Conservation (phyloP, 2,797 vertebrate genomes). For the Picus viridis region DNA sequence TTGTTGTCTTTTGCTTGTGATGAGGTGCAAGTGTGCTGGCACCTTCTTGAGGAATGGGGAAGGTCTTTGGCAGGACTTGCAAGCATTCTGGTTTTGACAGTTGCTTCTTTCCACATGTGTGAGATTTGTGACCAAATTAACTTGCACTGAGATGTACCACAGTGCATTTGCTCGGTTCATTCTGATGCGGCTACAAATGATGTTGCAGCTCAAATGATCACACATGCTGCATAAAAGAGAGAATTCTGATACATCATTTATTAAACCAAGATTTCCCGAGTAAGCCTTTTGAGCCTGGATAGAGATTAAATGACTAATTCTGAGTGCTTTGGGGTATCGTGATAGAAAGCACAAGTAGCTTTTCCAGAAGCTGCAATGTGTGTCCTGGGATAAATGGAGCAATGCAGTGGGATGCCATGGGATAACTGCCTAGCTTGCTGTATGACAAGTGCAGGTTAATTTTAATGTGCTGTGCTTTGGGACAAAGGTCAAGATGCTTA, state of each 20-base stretch:
- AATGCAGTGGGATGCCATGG: not conserved
- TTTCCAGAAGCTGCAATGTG: constrained; percentile 5
- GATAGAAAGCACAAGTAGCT: not conserved
- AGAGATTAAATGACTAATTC: constrained; percentile 52
- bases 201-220: not conserved
- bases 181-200: constrained; percentile 34
- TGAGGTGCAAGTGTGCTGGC: not conserved
- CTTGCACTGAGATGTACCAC: constrained; percentile 5
- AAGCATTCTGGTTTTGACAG: not conserved
- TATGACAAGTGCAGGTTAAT: no score
- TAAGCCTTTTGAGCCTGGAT: constrained; percentile 55
- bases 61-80: not conserved
- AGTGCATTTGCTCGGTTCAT: constrained; percentile 23
- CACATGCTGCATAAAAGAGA: constrained; percentile 22
- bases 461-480: no score
- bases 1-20: not conserved
- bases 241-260: constrained; percentile 52
- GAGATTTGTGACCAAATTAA: constrained; percentile 30
- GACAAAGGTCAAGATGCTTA: no score
- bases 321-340: constrained; percentile 12
- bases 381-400: not conserved
- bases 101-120: not conserved
- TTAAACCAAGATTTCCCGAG: constrained; percentile 36
- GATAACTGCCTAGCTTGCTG: no score
- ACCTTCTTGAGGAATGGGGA: not conserved